These are phyloP conservation scores for Bambusicola thoracicus DNA, from an alignment of 2,113 vertebrate species.

Conservation along the genomic window DNA sequence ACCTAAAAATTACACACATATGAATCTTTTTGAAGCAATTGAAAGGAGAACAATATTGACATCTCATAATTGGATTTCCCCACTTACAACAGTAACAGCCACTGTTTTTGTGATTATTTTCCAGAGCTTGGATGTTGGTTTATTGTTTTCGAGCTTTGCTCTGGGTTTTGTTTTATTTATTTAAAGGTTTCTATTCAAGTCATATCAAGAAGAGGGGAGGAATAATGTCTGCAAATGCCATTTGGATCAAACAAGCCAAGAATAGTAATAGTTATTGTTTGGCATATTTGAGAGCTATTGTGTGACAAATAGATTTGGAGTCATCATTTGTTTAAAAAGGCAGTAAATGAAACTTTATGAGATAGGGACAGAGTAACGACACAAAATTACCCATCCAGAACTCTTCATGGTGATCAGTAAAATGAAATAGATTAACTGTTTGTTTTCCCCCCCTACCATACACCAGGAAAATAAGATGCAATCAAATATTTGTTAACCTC, in stretches of 20 bases:
- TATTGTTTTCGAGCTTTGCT: slow-evolving; percentile 44
- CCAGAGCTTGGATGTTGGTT: background rate
- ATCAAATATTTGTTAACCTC: slow-evolving; percentile 51
- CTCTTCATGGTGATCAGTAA: slow-evolving; percentile 68
- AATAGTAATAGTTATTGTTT: slow-evolving; percentile 64
- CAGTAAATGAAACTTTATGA: slow-evolving; percentile 76
- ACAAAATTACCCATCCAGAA: slow-evolving; percentile 72
- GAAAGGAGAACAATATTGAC: slow-evolving; percentile 61
- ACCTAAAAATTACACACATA: slow-evolving; percentile 59
- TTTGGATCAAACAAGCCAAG: slow-evolving; percentile 62
- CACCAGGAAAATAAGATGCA: slow-evolving; percentile 12
- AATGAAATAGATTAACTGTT: slow-evolving; percentile 72
- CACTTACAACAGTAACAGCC: slow-evolving; percentile 34
- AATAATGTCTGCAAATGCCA: slow-evolving; percentile 58
- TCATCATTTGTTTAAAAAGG: slow-evolving; percentile 77
- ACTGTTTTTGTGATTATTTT: slow-evolving; percentile 61
- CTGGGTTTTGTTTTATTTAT: slow-evolving; percentile 60
- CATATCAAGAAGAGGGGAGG: slow-evolving; percentile 22
- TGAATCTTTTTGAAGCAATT: slow-evolving; percentile 52
- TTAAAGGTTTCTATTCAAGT: slow-evolving; percentile 63
- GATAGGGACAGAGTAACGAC: slow-evolving; percentile 59
- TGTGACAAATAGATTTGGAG: slow-evolving; percentile 76
- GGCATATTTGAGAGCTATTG: slow-evolving; percentile 59
- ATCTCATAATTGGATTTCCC: slow-evolving; percentile 70
- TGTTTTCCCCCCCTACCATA: background rate